These are phyloP conservation scores for Temnothorax curvispinosus DNA, from an alignment of 1,140 invertebrate species.

Conservation along the genomic window DNA sequence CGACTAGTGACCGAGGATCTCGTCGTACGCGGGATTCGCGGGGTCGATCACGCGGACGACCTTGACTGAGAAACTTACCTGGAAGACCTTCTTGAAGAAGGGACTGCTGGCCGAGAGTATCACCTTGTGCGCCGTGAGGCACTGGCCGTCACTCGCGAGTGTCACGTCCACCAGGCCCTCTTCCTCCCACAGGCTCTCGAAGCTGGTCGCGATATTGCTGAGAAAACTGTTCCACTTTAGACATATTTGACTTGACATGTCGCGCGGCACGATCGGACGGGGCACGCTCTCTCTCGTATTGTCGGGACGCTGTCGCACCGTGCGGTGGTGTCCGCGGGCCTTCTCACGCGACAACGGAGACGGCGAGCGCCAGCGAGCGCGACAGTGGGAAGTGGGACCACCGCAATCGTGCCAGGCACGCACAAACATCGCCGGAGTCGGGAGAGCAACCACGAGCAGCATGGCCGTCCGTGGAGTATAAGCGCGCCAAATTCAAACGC, in stretches of 20 bases:
- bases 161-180: constrained; percentile 90
- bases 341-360: constrained; percentile 53
- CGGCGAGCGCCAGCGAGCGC: constrained; percentile 60
- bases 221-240: constrained; percentile 90
- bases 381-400: constrained; percentile 45
- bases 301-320: constrained; percentile 28
- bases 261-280: constrained; percentile 28
- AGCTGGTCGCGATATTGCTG: constrained; percentile 88
- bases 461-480: constrained; percentile 49
- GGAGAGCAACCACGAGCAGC: constrained; percentile 52
- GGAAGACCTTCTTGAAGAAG: constrained; percentile 89
- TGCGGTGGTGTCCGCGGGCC: neutral
- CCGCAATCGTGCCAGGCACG: constrained; percentile 71
- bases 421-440: constrained; percentile 71
- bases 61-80: constrained; percentile 82
- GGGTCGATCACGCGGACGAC: too few relatives aligned
- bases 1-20: too few relatives aligned
- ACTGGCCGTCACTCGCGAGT: constrained; percentile 89
- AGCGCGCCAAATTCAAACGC: constrained; percentile 61
- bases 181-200: constrained; percentile 88
- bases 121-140: constrained; percentile 90
- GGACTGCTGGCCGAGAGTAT: constrained; percentile 91
- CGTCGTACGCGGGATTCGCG: too few relatives aligned
- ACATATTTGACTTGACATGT: constrained; percentile 87
- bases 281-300: neutral